Evolutionary conservation across 1,140 invertebrate species (phyloP), one percentile per base, ranked within the genome.

Genomic region (Drosophila yakuba): DNA sequence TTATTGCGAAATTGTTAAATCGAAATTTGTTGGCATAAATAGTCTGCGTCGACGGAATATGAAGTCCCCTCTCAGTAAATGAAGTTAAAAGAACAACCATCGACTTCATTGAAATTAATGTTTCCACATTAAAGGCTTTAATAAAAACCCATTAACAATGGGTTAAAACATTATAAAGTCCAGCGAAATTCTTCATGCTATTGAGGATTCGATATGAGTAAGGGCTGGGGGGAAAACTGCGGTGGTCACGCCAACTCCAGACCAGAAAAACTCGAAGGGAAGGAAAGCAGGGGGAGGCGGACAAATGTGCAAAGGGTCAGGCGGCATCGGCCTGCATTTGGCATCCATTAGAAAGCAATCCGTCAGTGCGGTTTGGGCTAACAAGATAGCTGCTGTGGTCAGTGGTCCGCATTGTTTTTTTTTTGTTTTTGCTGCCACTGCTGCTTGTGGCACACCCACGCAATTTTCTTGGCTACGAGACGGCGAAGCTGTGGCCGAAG

Each of bases 321-420:
- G 60, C 71, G 58, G 68, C 68, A 61, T 68, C 59, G 75, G 52
- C 83, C 72, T 76, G 76, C 71, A 86, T 86, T 86, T 76, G 74
- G 66, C 73, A 73, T 45, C 71, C 80, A 88, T 88, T 88, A 88
- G 83, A 88, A 88, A 89, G 80, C 84, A 88, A 88, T 88, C 84
- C 83, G 83, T 88, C 83, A 88, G 79, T 74, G 83, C 38, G 79
- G 83, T 82, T 88, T 36, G 57, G 75, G 66, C 84, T 86, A 86
- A 86, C 75, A 83, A 88, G 83, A 66, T 68, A 82, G 67, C 78
- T 59, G 60, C 71, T 43, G 67, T 50, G 51, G 51, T 57, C 67
- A 71, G 54, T 71, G 64, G 41, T 39, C 23, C 7, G 20, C 48
- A 17, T 17, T 17, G 17, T 54, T 43, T 28, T 20, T 11, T n/a